Conservation (phyloP, 2,797 vertebrate species). For the Silurus lanzhouensis region DNA sequence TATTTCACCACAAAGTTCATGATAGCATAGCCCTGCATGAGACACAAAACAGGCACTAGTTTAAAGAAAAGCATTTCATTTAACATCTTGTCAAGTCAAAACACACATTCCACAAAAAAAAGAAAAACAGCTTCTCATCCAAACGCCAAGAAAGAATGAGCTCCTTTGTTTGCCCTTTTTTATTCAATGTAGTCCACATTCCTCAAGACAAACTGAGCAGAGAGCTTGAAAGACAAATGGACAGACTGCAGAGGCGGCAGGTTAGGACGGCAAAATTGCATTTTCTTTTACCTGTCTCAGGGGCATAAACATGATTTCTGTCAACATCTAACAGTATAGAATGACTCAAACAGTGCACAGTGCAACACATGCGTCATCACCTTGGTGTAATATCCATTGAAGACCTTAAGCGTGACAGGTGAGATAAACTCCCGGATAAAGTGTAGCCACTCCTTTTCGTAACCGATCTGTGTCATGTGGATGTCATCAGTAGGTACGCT, state of each 20-base stretch:
- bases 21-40: conserved; percentile 82
- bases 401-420: conserved; percentile 92
- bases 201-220: conserved; percentile 39
- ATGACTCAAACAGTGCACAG: neutral
- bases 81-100: conserved; percentile 13
- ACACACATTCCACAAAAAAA: neutral
- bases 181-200: conserved; percentile 39
- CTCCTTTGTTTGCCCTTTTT: conserved; percentile 10
- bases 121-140: neutral
- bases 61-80: conserved; percentile 4
- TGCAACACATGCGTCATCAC: conserved; percentile 61
- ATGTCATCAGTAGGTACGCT: conserved; percentile 98
- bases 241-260: neutral
- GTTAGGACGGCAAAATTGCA: neutral
- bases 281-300: neutral
- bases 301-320: conserved; percentile 25
- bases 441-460: conserved; percentile 94
- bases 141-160: conserved; percentile 14
- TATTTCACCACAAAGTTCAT: conserved; percentile 99
- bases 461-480: conserved; percentile 92
- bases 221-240: conserved; percentile 4
- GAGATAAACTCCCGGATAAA: conserved; percentile 97
- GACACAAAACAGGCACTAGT: neutral
- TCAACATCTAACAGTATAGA: neutral
- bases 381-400: conserved; percentile 97